These are phyloP conservation scores for Pteronotus mesoamericanus DNA, from an alignment of 2,797 vertebrate species.

Conservation along the genomic window DNA sequence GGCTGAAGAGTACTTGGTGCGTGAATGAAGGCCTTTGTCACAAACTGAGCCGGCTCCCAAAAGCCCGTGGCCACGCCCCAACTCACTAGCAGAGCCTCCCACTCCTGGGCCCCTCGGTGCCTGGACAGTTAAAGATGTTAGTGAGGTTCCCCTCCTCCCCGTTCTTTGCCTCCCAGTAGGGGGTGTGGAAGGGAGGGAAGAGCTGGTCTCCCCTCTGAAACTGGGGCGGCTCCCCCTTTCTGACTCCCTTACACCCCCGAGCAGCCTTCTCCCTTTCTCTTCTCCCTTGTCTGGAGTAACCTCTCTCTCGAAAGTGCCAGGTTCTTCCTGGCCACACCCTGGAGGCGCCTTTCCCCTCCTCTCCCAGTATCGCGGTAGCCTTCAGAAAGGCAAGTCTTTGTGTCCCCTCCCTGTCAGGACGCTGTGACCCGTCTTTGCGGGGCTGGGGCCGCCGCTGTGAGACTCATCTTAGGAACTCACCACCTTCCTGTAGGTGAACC, in stretches of 20 bases:
- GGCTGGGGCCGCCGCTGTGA: too few relatives aligned
- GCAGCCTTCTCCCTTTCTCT: background rate
- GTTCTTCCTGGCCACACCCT: background rate
- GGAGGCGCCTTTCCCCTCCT: background rate
- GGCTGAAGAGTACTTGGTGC: background rate
- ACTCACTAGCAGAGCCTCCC: background rate
- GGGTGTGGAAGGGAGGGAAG: background rate
- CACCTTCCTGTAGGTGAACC: background rate
- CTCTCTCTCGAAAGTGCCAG: background rate
- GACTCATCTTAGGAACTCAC: too few relatives aligned
- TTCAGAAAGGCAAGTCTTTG: background rate
- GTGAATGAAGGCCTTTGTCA: background rate
- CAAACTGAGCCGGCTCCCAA: background rate
- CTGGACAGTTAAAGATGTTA: too few relatives aligned
- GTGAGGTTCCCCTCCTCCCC: too few relatives aligned
- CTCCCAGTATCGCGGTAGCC: too few relatives aligned
- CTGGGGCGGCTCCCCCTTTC: background rate
- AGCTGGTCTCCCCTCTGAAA: background rate
- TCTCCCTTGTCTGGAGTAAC: background rate
- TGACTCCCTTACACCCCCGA: too few relatives aligned
- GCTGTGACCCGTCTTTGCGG: accelerated
- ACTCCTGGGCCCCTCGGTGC: background rate
- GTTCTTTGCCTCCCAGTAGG: background rate
- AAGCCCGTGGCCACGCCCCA: background rate
- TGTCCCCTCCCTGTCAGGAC: background rate